These are phyloP conservation scores for Plutella xylostella DNA, from an alignment of 2,888 invertebrate species.

Conservation along the genomic window DNA sequence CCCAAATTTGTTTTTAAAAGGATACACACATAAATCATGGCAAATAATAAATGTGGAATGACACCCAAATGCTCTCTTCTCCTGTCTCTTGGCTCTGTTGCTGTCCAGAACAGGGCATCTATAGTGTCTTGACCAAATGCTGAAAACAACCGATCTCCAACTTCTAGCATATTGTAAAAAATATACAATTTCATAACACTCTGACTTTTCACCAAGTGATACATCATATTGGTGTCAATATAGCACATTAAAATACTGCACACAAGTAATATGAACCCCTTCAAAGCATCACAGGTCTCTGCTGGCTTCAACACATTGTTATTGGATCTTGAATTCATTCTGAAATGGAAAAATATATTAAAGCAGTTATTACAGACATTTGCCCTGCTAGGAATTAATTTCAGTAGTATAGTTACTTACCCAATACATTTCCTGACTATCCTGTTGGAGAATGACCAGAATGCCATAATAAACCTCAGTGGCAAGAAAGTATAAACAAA, in stretches of 20 bases:
- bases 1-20: constrained; percentile 73
- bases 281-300: constrained; percentile 95
- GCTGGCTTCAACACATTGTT: constrained; percentile 82
- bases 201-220: constrained; percentile 97
- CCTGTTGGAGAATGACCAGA: constrained; percentile 83
- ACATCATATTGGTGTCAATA: constrained; percentile 97
- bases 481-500: constrained; percentile 98
- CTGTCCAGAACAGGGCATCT: constrained; percentile 98
- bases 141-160: constrained; percentile 94
- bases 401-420: constrained; percentile 42
- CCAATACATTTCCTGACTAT: constrained; percentile 81
- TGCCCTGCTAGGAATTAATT: background rate
- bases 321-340: constrained; percentile 38
- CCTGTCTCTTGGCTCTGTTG: constrained; percentile 91
- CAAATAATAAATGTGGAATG: constrained; percentile 90
- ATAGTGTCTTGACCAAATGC: constrained; percentile 98
- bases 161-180: constrained; percentile 99
- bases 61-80: constrained; percentile 88
- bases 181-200: constrained; percentile 99
- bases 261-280: constrained; percentile 87
- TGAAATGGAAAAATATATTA: constrained; percentile 25
- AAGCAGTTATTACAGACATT: background rate
- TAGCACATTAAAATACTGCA: constrained; percentile 89
- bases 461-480: constrained; percentile 87
- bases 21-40: constrained; percentile 95